These are phyloP conservation scores for Cacatua alba DNA, from an alignment of 2,113 vertebrate genomes.

Conservation along the genomic window DNA sequence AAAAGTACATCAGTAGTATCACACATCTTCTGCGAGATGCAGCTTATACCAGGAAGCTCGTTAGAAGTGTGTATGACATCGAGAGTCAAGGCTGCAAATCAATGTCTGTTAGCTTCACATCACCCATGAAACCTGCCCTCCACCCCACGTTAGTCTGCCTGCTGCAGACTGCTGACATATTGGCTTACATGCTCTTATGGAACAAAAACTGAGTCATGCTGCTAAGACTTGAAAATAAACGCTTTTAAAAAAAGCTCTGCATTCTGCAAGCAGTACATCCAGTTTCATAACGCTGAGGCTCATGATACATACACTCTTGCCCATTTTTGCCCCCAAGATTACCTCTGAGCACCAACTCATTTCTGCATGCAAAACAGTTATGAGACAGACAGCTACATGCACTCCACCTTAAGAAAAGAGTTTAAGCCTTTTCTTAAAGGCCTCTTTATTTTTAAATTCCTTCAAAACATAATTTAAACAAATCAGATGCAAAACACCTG, in stretches of 20 bases:
- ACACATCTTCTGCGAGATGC: not conserved
- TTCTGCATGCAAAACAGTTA: not conserved
- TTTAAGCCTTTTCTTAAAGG: conserved; percentile 62
- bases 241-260: not conserved
- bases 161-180: not conserved
- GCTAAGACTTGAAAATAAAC: not conserved
- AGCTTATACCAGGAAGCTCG: not conserved
- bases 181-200: not conserved
- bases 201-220: not conserved
- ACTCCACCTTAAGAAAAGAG: conserved; percentile 57
- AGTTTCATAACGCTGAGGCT: not conserved
- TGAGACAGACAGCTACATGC: conserved; percentile 24
- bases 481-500: conserved; percentile 78
- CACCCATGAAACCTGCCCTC: not conserved
- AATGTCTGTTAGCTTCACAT: not conserved
- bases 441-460: conserved; percentile 69
- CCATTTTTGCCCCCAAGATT: not conserved
- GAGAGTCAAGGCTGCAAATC: not conserved
- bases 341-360: not conserved
- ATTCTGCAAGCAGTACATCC: not conserved
- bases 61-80: accelerated
- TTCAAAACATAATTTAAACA: conserved; percentile 68
- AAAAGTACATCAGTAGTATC: not conserved
- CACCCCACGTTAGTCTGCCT: not conserved
- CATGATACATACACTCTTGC: not conserved